Base-by-base conservation (phyloP, 1,140 invertebrate species). In the Acromyrmex heyeri region DNA sequence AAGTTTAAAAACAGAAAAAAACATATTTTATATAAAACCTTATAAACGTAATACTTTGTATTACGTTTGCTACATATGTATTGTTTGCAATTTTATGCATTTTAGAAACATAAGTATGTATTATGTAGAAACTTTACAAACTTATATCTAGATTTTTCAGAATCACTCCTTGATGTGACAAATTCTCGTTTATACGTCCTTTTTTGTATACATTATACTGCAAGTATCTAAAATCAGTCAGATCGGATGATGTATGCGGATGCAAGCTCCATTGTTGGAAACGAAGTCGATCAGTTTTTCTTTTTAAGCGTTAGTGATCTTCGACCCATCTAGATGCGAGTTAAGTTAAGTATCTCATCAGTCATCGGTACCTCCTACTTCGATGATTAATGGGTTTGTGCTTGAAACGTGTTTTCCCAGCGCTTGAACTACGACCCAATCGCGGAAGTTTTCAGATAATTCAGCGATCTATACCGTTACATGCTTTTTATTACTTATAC, bases 281-380 rank as follows among this genome's bases (percentile, higher is more conserved):
- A 81, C 30, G 50, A 38, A 70, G 30, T 81, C 64, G 78, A 81
- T 81, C 65, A 62, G 34, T 81, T 69, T 34, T 69, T 70, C 53
- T 70, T 81, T 70, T 70, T 70, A 67, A 81, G 30, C 78, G 78
- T 70, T 70, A 81, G 65, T 59, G 64, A 81, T 81, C 78, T 81
- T 70, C 78, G 50, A 81, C 65, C 78, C 34, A 81, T 53, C 78
- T 81, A 81, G 78, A 81, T 81, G 78, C 78, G 78, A 81, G 78
- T 81, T 81, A 81, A 81, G 77, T 81, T 81, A 81, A 81, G 78
- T 81, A 81, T 81, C 78, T 81, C 78, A 81, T 81, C 78, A 81
- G 78, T 81, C 78, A 81, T 81, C 48, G 64, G 30, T 70, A 34
- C 65, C 65, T 81, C 53, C 65, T 81, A 81, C 78, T 81, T 81